Conservation (phyloP, 1,140 invertebrate species). For the Apis mellifera region Amel_HAv3.1 CM009940.2:3010001-3010500, state of each 20-base stretch:
- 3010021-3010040: not conserved
- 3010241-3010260: slow-evolving; percentile 23
- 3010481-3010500: not conserved
- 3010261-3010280: slow-evolving; percentile 43
- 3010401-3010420: slow-evolving; percentile 13
- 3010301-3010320: slow-evolving; percentile 33
- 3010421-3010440: not conserved
- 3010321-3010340: slow-evolving; percentile 11
- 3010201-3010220: not conserved
- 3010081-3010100: no score
- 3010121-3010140: no score
- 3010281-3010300: slow-evolving; percentile 35
- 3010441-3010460: slow-evolving; percentile 26
- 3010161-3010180: not conserved
- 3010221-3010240: slow-evolving; percentile 13
- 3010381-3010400: slow-evolving; percentile 1
- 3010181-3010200: no score
- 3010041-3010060: no score
- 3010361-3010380: slow-evolving; percentile 12
- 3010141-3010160: no score
- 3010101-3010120: no score
- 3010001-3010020: not conserved
- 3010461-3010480: not conserved
- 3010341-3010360: slow-evolving; percentile 20
- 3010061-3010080: no score